A percentile compares a stretch with the other conserved stretches of the same genome.
These are phyloP conservation scores for Dicrurus megarhynchus DNA, from an alignment of 2,113 vertebrate species.

Conservation along the genomic window DNA sequence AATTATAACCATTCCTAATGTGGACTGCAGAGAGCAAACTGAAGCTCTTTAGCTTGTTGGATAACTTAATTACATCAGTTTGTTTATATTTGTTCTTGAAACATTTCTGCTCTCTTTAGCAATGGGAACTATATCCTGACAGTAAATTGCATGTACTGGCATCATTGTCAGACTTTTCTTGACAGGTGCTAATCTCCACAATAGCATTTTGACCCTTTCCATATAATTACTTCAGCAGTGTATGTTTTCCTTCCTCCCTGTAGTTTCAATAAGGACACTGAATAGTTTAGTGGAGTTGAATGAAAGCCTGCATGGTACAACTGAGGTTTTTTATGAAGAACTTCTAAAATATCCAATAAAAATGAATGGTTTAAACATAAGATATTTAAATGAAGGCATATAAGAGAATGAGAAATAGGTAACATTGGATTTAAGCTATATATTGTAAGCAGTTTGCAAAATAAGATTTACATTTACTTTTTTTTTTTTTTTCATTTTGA, in stretches of 20 bases:
- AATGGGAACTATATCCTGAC: neutral
- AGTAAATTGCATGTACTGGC: neutral
- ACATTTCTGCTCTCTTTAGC: neutral
- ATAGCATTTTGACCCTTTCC: neutral
- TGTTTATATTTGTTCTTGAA: conserved; percentile 1
- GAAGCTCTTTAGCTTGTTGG: neutral
- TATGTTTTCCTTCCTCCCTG: neutral
- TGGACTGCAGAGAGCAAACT: neutral
- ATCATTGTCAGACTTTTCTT: neutral
- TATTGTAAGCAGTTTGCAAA: neutral
- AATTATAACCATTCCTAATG: neutral
- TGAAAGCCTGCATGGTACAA: neutral
- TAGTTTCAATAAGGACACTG: neutral
- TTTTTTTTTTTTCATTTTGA: neutral
- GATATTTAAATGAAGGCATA: neutral
- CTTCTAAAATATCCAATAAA: neutral
- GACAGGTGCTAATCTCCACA: neutral
- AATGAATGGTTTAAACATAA: neutral
- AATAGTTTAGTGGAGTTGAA: neutral
- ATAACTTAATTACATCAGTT: neutral
- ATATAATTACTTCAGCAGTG: neutral
- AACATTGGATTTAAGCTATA: neutral
- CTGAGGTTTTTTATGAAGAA: neutral
- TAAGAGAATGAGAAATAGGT: neutral
- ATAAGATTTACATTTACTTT: neutral